phyloP scores from a whole-genome alignment of 2,113 vertebrate species.

The Uria aalge region DNA sequence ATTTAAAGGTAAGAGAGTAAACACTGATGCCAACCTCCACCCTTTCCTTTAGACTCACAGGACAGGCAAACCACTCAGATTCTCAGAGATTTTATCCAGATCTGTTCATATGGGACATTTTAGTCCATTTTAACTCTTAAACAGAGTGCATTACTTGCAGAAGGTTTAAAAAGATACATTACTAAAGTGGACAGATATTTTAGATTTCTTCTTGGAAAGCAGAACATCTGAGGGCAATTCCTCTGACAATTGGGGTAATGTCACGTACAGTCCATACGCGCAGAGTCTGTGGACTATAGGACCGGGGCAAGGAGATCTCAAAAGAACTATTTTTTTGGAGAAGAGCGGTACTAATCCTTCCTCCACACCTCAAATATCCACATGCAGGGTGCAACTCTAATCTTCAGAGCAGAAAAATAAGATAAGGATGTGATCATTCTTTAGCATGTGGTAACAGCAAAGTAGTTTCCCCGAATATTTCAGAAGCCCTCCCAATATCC shows the following conservation, averaged over 20 bases:
- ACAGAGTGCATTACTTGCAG: neutral
- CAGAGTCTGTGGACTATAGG: neutral
- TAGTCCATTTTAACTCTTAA: neutral
- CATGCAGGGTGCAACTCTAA: neutral
- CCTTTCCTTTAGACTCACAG: neutral
- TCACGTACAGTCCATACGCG: neutral
- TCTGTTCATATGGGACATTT: neutral
- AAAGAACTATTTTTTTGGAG: neutral
- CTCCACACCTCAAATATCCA: neutral
- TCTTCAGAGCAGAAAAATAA: neutral
- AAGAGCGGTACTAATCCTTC: neutral
- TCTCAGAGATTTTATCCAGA: neutral
- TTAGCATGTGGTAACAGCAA: neutral
- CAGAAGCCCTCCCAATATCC: neutral
- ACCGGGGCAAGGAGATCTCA: accelerated
- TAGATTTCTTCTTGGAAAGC: neutral
- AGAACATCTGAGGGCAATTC: neutral
- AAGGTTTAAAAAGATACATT: neutral
- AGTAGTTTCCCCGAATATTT: neutral
- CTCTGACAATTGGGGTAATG: neutral
- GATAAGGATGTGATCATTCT: neutral
- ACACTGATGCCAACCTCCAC: neutral
- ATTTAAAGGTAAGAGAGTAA: neutral
- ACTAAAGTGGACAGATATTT: neutral
- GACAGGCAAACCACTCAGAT: neutral